Evolutionary conservation across 2,113 vertebrate species (phyloP).

Genomic region (Plecturocebus donacophilus): DNA sequence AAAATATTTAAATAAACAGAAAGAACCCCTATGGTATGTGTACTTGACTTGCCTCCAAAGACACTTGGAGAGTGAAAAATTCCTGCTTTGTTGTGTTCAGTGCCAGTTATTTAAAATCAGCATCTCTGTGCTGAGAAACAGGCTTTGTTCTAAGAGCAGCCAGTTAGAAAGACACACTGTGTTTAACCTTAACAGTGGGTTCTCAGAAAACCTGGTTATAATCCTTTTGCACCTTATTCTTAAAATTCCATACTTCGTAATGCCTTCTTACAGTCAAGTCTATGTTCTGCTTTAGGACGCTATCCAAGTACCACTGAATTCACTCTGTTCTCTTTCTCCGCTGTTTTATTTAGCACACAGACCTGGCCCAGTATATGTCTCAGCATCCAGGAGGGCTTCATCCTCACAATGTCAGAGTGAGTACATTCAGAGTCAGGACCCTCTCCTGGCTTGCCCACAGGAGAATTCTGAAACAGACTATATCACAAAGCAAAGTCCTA

Average conservation of each 20-base stretch:
- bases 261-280: neutral
- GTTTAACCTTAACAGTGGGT: neutral
- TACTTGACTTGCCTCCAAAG: neutral
- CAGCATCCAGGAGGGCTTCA: constrained; percentile 93
- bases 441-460: neutral
- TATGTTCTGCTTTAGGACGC: neutral
- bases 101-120: neutral
- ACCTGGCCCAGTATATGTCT: constrained; percentile 92
- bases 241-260: neutral
- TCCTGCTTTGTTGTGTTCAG: neutral
- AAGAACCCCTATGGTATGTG: neutral
- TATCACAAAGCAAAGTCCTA: neutral
- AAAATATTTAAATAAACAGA: constrained; percentile 34
- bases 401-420: constrained; percentile 89
- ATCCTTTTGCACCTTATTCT: neutral
- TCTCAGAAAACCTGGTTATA: neutral
- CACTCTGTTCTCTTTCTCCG: constrained; percentile 26
- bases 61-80: neutral
- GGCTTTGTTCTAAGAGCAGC: neutral
- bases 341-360: constrained; percentile 87
- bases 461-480: constrained; percentile 21
- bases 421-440: constrained; percentile 14
- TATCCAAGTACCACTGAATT: neutral
- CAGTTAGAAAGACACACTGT: neutral
- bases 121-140: constrained; percentile 19